Percentiles rank a stretch among this genome's conserved stretches.
Evolutionary conservation across 2,113 vertebrate species (phyloP).

Genomic region (Phylloscopus whistleri): DNA sequence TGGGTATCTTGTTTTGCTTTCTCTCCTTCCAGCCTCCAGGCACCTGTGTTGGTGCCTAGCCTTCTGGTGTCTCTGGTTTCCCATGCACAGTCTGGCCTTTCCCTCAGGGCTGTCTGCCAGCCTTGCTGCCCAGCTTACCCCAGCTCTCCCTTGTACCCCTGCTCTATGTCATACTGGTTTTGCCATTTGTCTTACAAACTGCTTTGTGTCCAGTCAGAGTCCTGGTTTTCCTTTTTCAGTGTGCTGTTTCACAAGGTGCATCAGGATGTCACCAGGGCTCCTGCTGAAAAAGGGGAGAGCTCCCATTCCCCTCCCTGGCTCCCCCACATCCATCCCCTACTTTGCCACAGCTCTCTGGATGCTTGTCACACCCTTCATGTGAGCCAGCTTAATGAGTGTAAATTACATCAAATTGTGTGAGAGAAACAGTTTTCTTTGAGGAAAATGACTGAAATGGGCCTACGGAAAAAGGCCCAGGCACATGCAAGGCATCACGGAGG

Average conservation of each 20-base stretch:
- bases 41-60: not conserved
- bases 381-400: not conserved
- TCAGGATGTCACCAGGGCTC: not conserved
- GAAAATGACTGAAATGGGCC: not conserved
- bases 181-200: not conserved
- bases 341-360: not conserved
- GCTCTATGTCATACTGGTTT: not conserved
- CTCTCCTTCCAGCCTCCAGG: not conserved
- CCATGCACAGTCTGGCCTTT: not conserved
- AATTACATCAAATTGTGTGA: not conserved
- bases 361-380: not conserved
- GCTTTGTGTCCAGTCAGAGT: not conserved
- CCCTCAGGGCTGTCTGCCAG: not conserved
- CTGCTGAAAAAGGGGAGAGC: not conserved
- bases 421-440: not conserved
- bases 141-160: not conserved
- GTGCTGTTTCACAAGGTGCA: not conserved
- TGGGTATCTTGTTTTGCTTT: not conserved
- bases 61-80: fast-evolving
- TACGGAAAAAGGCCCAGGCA: not conserved
- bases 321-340: not conserved
- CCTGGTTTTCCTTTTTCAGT: not conserved
- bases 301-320: not conserved
- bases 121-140: not conserved
- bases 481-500: not conserved